These are phyloP conservation scores for Nasua narica DNA, from an alignment of 2,797 vertebrate species.

Conservation along the genomic window DNA sequence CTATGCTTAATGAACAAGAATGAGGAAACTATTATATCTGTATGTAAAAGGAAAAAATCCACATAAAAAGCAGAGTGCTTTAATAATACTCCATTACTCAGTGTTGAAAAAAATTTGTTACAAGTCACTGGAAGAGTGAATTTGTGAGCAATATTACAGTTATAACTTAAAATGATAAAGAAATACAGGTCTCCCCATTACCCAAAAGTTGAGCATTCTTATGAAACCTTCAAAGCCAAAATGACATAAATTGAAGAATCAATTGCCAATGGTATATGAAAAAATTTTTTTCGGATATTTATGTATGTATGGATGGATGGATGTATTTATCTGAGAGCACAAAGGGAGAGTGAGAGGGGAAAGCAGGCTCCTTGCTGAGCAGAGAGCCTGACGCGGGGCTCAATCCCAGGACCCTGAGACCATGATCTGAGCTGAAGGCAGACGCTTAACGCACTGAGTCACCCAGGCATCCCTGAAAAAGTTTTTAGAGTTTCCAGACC, in stretches of 20 bases:
- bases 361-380: no score
- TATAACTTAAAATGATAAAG: constrained; percentile 21
- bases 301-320: no score
- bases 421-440: no score
- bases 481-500: neutral
- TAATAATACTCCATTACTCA: neutral
- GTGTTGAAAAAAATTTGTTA: neutral
- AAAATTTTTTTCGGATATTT: neutral
- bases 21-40: neutral
- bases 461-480: neutral
- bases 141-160: neutral
- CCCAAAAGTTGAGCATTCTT: neutral
- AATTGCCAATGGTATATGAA: neutral
- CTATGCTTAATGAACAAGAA: neutral
- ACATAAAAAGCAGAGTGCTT: neutral
- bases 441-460: no score
- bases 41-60: neutral
- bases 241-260: neutral
- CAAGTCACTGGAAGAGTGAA: neutral
- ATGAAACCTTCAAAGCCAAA: neutral
- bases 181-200: neutral
- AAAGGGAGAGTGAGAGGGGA: no score
- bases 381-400: rapidly evolving
- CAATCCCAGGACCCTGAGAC: no score
- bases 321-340: no score